Evolutionary conservation across 2,113 vertebrate species (phyloP).

Genomic region (Antidorcas marsupialis): DNA sequence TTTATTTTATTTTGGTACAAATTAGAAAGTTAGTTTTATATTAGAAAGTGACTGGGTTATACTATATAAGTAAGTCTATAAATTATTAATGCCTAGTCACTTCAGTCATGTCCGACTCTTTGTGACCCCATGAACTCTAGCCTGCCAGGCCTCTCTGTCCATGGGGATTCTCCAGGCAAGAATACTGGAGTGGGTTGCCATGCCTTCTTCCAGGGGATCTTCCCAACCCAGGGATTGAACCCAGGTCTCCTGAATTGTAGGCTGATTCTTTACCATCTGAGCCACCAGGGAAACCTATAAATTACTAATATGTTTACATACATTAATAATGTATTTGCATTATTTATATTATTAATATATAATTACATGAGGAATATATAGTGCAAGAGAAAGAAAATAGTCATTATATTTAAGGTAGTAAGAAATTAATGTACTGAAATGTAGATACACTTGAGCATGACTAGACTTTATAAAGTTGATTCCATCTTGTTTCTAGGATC

Average conservation of each 20-base stretch:
- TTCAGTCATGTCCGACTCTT: not conserved
- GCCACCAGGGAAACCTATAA: not conserved
- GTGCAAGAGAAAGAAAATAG: not conserved
- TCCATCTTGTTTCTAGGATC: not conserved
- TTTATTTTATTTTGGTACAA: not conserved
- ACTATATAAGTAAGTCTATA: not conserved
- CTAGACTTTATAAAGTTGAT: not conserved
- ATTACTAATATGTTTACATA: not conserved
- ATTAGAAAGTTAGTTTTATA: not conserved
- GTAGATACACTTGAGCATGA: not conserved
- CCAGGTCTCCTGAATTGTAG: not conserved
- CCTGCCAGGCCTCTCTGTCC: not conserved
- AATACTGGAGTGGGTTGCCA: not conserved
- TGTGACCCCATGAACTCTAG: not conserved
- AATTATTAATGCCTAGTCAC: not conserved
- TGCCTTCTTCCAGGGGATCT: not conserved
- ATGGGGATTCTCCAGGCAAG: not conserved
- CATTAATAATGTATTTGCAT: not conserved
- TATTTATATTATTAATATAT: not conserved
- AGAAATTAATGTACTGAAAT: not conserved
- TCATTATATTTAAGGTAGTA: not conserved
- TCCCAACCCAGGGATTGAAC: not conserved
- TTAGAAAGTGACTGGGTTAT: not conserved
- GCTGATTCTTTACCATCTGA: not conserved
- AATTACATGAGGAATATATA: not conserved